Evolutionary conservation across 2,888 invertebrate species (phyloP), one percentile per base, ranked within the genome.

Genomic region (Chymomyza caudatula): DNA sequence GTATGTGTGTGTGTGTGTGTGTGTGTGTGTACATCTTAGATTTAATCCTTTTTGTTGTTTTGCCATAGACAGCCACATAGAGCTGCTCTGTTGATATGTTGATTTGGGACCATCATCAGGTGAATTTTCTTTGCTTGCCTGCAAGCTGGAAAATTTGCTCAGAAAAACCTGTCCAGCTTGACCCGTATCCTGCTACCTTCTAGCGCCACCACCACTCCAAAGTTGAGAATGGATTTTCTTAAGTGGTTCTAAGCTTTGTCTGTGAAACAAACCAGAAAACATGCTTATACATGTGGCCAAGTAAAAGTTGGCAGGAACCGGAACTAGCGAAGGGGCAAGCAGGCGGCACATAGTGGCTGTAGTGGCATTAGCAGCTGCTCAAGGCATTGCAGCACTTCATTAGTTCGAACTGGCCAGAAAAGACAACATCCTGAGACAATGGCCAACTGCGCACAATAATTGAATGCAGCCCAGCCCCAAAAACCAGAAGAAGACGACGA

Each of bases 201-300:
- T 22, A 4, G 58, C 19, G 17, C 23, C 29, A 37, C 8, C 29
- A 37, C 8, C 29, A 37, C 29, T 37, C 29, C 29, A 37, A 37
- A 37, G 29, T 37, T 37, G 76, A 80, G 85, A 81, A 86, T 81
- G 85, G 87, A 88, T 86, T 86, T 88, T 88, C 86, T 88, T 88
- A 86, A 87, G 87, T 88, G 84, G 82, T 88, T 86, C 86, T 86
- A 85, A 87, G 87, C 88, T 86, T 86, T 85, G 87, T 85, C 86
- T 86, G 85, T 86, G 86, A 80, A 86, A 73, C 84, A 83, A 82
- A 85, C 85, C 80, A 86, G 86, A 82, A 86, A 86, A 82, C 82
- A 82, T 82, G 86, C 86, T 86, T 82, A 85, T 84, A 78, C 86
- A 86, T 79, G 84, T 76, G 81, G 84, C 80, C 85, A 80, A 22